These are phyloP conservation scores for Periplaneta americana DNA, from an alignment of 1,140 invertebrate genomes.

Conservation along the genomic window DNA sequence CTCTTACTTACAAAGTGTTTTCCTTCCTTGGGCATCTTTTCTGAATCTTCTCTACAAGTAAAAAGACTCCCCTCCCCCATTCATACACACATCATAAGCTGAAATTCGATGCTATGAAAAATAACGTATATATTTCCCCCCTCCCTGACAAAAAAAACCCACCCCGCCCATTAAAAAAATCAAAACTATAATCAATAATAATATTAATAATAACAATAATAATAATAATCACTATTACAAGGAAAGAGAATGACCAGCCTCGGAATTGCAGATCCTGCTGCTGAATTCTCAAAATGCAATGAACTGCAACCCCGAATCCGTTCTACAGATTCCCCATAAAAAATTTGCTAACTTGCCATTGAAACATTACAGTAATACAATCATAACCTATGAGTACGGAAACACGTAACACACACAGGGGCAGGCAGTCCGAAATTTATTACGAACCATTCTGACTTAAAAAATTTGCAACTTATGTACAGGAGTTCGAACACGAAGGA, in stretches of 20 bases:
- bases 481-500: neutral
- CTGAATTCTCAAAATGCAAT: neutral
- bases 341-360: neutral
- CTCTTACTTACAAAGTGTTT: neutral
- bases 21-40: neutral
- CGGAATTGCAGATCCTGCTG: neutral
- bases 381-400: neutral
- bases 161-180: neutral
- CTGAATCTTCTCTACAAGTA: neutral
- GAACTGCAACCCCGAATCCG: neutral
- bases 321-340: neutral
- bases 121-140: neutral
- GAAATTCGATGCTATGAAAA: neutral
- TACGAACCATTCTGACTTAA: neutral
- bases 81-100: neutral
- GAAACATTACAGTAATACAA: neutral
- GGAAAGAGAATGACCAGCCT: neutral
- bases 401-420: neutral
- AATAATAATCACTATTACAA: neutral
- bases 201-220: no score
- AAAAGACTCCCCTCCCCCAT: neutral
- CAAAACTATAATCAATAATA: neutral
- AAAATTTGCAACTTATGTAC: neutral
- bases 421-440: neutral
- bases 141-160: neutral